phyloP scores from a whole-genome alignment of 2,113 vertebrate species.

The Saccopteryx bilineata region DNA sequence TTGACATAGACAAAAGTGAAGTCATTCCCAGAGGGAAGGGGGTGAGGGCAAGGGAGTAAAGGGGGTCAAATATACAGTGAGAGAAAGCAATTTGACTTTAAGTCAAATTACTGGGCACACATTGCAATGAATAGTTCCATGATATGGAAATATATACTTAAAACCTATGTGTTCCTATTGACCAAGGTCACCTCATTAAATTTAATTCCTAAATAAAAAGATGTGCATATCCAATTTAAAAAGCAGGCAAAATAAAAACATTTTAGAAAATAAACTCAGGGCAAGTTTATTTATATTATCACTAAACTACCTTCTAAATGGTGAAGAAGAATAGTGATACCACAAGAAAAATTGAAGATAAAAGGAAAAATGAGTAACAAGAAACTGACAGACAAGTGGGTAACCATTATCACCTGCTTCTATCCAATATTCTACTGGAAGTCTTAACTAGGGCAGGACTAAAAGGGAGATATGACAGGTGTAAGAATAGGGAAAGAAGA shows the following conservation, averaged over 20 bases:
- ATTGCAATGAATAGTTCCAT: too few relatives aligned
- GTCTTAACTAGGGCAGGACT: background rate
- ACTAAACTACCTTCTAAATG: background rate
- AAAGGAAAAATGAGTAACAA: background rate
- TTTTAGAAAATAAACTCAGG: slow-evolving; percentile 22
- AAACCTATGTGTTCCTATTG: too few relatives aligned
- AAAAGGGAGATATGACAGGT: background rate
- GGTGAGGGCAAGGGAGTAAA: too few relatives aligned
- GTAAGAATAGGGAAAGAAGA: background rate
- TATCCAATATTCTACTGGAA: background rate
- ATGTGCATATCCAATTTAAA: background rate
- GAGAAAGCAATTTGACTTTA: too few relatives aligned
- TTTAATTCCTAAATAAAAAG: too few relatives aligned
- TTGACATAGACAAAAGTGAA: too few relatives aligned
- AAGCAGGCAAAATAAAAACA: background rate
- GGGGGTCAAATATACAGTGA: too few relatives aligned
- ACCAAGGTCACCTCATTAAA: too few relatives aligned
- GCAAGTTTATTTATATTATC: background rate
- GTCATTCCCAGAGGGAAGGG: too few relatives aligned
- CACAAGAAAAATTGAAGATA: background rate
- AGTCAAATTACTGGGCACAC: too few relatives aligned
- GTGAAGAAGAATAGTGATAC: background rate
- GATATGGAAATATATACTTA: too few relatives aligned
- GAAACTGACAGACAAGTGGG: background rate
- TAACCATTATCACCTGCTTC: background rate